Evolutionary conservation across 92 coral and sea anemone genomes (phyloP), one percentile per base, ranked within the genome.

Genomic region (Epizoanthus fatuus): DNA sequence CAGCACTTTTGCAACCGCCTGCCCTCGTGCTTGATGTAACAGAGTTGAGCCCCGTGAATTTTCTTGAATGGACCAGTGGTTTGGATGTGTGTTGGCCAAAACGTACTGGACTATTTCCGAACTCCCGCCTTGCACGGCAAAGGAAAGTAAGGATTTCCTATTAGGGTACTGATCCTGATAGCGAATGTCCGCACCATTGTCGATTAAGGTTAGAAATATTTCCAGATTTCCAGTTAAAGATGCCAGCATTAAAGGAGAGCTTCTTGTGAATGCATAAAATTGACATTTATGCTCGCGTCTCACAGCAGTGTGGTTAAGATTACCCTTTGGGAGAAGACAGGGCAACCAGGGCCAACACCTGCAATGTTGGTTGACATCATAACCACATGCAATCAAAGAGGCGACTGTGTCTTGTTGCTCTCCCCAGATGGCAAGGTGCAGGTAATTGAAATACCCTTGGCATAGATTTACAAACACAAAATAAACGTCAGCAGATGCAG

Each of bases 381-480:
- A 77, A 17, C 70, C 82, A 4, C n/a, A 40, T 16, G 62, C 42
- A 60, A 77, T 22, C 17, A 77, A 60, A 42, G 55, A 32, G 54
- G 58, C 59, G 7, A 77, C 82, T 2, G 82, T 59, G 17, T 60
- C 70, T 62, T 77, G 62, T 15, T 60, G 82, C 25, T 56, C 15
- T 60, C 82, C 71, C 15, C 62, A 37, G 62, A 77, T 59, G 19
- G 82, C 82, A 13, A 77, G 38, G 47, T 77, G 82, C 32, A 77
- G 47, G 15, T 77, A 77, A 13, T 77, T 77, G 58, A 77, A 77
- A 9, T 77, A 77, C 17, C 82, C 82, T 58, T 77, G 69, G 63
- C 20, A 44, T 12, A 29, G n/a, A n/a, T 59, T 42, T 55, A 40
- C 42, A 7, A 5, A 19, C 19, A 16, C 13, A 62, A 35, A 59